Percentiles rank a stretch among this genome's conserved stretches.
phyloP scores from a whole-genome alignment of 2,888 invertebrate species.

The Leuctra nigra region DNA sequence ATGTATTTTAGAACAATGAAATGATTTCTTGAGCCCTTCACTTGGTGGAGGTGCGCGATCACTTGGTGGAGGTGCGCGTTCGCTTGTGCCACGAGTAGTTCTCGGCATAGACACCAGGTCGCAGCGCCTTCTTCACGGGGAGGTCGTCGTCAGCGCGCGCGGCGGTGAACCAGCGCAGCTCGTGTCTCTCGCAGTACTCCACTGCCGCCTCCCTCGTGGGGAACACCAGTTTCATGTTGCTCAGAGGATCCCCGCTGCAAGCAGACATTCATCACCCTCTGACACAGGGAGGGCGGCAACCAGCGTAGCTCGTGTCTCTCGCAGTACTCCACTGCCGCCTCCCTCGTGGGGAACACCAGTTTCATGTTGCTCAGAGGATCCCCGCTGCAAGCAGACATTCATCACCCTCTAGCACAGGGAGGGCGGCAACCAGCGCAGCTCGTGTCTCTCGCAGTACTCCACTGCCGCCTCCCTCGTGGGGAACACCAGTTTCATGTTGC shows the following conservation, averaged over 20 bases:
- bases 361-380: constrained; percentile 5
- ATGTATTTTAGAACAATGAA: too few species aligned
- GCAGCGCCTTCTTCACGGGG: constrained; percentile 5
- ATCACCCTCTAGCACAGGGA: too few species aligned
- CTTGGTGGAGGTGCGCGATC: background rate
- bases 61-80: background rate
- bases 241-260: constrained; percentile 12
- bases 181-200: constrained; percentile 4
- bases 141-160: background rate
- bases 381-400: constrained; percentile 2
- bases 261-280: too few species aligned
- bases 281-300: background rate
- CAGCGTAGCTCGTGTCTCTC: background rate
- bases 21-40: too few species aligned
- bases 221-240: background rate
- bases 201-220: background rate
- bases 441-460: constrained; percentile 4
- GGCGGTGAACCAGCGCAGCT: background rate
- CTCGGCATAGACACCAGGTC: background rate
- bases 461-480: background rate
- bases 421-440: background rate
- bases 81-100: constrained; percentile 12
- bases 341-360: background rate
- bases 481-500: background rate
- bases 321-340: constrained; percentile 5